Evolutionary conservation across 2,888 invertebrate species (phyloP).

Genomic region (Lasioglossum vierecki): DNA sequence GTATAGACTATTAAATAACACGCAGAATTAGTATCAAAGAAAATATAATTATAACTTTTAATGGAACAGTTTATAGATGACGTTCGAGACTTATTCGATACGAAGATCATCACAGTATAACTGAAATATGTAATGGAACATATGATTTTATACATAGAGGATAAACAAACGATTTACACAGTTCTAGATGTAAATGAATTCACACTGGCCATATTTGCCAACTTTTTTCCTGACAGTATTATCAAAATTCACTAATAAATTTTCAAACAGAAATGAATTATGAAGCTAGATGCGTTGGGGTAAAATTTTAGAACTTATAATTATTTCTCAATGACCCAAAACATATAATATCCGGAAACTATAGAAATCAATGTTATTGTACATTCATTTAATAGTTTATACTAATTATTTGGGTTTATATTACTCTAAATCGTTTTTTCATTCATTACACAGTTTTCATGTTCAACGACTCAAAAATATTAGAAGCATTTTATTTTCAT

Average conservation of each 20-base stretch:
- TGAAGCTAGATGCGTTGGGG: not conserved
- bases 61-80: not conserved
- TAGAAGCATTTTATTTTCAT: conserved; percentile 7
- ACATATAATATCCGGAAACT: not conserved
- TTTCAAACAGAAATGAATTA: not conserved
- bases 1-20: conserved; percentile 2
- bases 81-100: not conserved
- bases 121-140: conserved; percentile 7
- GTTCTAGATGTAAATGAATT: conserved; percentile 9
- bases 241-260: not conserved
- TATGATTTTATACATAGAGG: not conserved
- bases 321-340: no score
- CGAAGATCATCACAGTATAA: conserved; percentile 1
- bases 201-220: conserved; percentile 6
- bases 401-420: not conserved
- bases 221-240: not conserved
- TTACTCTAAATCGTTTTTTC: not conserved
- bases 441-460: not conserved
- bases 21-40: not conserved
- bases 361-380: not conserved
- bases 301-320: not conserved
- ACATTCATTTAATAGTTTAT: conserved; percentile 18
- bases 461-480: conserved; percentile 6
- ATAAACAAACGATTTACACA: not conserved
- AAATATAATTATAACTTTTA: conserved; percentile 4